Conservation (phyloP, 2,113 vertebrate species). For the Mormoops blainvillei region DNA sequence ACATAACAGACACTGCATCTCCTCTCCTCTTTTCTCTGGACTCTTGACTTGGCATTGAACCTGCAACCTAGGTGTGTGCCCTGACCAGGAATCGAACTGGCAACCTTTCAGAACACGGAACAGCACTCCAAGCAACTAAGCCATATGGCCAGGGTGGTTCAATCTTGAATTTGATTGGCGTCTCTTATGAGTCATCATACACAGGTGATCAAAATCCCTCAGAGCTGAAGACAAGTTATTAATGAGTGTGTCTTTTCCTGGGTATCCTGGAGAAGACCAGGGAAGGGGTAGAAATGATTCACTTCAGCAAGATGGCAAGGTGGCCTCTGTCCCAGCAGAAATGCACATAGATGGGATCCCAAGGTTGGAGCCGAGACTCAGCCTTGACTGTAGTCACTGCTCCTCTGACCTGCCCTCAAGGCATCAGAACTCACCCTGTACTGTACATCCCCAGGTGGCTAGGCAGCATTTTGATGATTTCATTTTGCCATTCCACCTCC, state of each 20-base stretch:
- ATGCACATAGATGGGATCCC: not conserved
- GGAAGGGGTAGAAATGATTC: constrained; percentile 28
- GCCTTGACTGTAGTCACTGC: not conserved
- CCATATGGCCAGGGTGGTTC: not conserved
- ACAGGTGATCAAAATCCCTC: constrained; percentile 30
- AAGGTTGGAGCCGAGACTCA: not conserved
- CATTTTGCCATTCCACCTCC: not conserved
- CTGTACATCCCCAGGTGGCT: not conserved
- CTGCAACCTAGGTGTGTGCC: too few species aligned
- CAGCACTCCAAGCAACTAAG: too few species aligned
- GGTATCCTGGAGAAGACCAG: constrained; percentile 33
- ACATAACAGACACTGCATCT: rapidly evolving
- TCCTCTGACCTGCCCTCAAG: not conserved
- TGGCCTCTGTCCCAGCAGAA: not conserved
- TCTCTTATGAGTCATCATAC: constrained; percentile 18
- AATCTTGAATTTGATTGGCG: constrained; percentile 47
- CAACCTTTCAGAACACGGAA: too few species aligned
- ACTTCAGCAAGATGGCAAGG: not conserved
- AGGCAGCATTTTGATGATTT: not conserved
- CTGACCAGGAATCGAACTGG: too few species aligned
- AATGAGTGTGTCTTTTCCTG: constrained; percentile 49
- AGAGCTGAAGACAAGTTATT: constrained; percentile 45
- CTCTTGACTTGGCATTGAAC: not conserved
- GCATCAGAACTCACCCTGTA: not conserved
- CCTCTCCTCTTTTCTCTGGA: constrained; percentile 13